Percentiles rank a stretch among this genome's conserved stretches.
These are phyloP conservation scores for Mycogona germanica DNA, from an alignment of 2,888 invertebrate genomes.

Conservation along the genomic window DNA sequence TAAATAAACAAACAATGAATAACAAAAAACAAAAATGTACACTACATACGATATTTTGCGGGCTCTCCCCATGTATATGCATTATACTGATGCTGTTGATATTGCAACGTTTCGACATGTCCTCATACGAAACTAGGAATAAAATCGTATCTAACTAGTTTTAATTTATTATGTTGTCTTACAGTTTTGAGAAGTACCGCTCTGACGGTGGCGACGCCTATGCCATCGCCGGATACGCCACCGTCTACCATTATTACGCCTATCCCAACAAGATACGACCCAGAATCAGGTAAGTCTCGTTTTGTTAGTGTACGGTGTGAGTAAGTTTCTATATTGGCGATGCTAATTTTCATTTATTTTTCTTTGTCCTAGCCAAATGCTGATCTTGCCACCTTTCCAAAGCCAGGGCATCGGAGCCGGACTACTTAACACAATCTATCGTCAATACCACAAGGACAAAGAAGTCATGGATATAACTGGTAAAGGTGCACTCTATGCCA, in stretches of 20 bases:
- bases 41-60: too few species aligned
- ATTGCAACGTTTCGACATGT: too few species aligned
- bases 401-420: slow-evolving; percentile 69
- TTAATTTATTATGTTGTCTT: slow-evolving; percentile 1
- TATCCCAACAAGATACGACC: slow-evolving; percentile 79
- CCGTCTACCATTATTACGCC: slow-evolving; percentile 88
- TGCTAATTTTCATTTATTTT: slow-evolving; percentile 2
- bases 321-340: too few species aligned
- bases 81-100: too few species aligned
- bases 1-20: neutral
- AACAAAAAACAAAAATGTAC: too few species aligned
- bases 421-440: slow-evolving; percentile 51
- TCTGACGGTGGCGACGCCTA: slow-evolving; percentile 42
- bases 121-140: too few species aligned
- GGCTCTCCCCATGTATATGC: too few species aligned
- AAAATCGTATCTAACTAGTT: too few species aligned
- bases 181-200: slow-evolving; percentile 37
- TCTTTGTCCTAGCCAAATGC: slow-evolving; percentile 55
- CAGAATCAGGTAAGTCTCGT: slow-evolving; percentile 48
- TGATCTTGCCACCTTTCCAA: slow-evolving; percentile 86
- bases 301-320: neutral
- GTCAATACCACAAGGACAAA: slow-evolving; percentile 40
- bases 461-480: slow-evolving; percentile 58
- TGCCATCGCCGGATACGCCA: slow-evolving; percentile 74
- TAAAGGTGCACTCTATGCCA: slow-evolving; percentile 30